Evolutionary conservation across 2,888 invertebrate genomes (phyloP), one percentile per base, ranked within the genome.

Genomic region (Netelia inedita): DNA sequence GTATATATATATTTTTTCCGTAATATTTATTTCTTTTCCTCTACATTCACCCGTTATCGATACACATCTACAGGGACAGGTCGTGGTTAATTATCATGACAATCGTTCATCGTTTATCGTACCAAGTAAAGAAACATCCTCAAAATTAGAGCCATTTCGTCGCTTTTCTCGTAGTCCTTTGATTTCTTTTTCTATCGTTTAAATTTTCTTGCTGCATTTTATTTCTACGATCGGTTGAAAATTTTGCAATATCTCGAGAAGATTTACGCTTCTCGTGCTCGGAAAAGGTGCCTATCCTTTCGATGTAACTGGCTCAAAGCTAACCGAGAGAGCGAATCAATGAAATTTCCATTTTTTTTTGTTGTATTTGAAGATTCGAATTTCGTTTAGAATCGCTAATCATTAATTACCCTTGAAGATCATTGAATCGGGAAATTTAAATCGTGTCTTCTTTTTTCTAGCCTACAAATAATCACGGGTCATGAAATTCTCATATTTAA

Each of bases 71-170:
- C 59, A 63, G 50, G 68, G 75, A 72, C 35, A 65, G 75, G 71
- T 19, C 68, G 69, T 50, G 28, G 61, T 71, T 59, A 78, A 72
- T 82, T 66, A 66, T 82, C 71, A 14, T 71, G 71, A 79, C 50
- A 55, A 57, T 57, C 16, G 19, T 16, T 57, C 19, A 57, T 57
- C 57, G n/a, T 57, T 5, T 57, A 53, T 19, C 16, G 19, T 57
- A 46, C 46, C 14, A 46, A 46, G 57, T 71, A 63, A 63, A 63
- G 9, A n/a, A 74, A 63, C 53, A 16, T 16, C 41, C 16, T 21
- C 19, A 35, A 63, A 72, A 59, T 66, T 43, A 10, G 2, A 41
- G 8, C 35, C 43, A 41, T 46, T 43, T 23, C 10, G 43, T 65
- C 19, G 35, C 35, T 81, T 59, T 65, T 59, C 35, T 35, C 43